Evolutionary conservation across 1,140 invertebrate species (phyloP).

Genomic region (Gerris buenoi): DNA sequence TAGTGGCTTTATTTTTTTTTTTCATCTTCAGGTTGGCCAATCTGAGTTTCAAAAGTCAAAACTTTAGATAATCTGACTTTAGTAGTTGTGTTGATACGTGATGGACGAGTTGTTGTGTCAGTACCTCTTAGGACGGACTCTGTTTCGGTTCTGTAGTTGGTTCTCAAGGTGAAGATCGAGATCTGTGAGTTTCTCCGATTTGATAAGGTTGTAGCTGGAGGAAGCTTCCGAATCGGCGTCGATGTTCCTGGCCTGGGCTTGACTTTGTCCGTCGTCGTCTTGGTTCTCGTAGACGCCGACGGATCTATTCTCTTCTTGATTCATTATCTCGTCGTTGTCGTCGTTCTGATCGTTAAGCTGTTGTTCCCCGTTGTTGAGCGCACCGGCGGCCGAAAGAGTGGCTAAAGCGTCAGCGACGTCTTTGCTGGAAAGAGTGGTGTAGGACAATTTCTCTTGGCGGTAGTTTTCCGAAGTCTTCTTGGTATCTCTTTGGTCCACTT

Average conservation of each 20-base stretch:
- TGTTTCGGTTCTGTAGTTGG: neutral
- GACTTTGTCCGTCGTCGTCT: neutral
- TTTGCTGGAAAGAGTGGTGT: neutral
- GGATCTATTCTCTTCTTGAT: conserved; percentile 12
- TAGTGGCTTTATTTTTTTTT: too few relatives aligned
- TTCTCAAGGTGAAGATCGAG: neutral
- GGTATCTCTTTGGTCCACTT: conserved; percentile 4
- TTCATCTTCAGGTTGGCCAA: too few relatives aligned
- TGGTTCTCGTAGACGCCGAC: conserved; percentile 10
- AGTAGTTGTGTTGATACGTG: too few relatives aligned
- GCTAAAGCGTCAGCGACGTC: neutral
- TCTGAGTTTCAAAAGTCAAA: too few relatives aligned
- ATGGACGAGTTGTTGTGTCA: conserved; percentile 2
- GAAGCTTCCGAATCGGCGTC: neutral
- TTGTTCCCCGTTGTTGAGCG: neutral
- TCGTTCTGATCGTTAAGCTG: neutral
- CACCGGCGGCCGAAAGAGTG: neutral
- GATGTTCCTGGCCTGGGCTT: neutral
- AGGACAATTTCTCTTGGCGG: neutral
- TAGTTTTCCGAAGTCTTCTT: neutral
- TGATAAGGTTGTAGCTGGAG: neutral
- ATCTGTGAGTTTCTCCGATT: neutral
- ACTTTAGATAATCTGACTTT: too few relatives aligned
- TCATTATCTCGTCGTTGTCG: neutral
- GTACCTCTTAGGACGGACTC: conserved; percentile 11